Base-by-base conservation (phyloP, 2,888 invertebrate genomes). In the Leuctra nigra region DNA sequence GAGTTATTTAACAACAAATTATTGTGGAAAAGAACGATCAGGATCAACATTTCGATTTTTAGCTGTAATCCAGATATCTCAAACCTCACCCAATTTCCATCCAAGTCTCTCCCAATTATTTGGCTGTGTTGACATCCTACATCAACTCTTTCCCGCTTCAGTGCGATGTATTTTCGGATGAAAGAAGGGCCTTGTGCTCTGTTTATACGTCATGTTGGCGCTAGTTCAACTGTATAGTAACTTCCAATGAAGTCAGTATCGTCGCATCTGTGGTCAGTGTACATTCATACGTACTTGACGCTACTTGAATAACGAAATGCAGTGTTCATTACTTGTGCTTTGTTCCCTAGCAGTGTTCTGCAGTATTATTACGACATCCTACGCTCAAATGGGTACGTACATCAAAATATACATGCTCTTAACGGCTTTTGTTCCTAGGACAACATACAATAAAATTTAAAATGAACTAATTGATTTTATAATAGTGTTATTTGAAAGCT, bases 161-260 rank as follows among this genome's bases (percentile, higher is more conserved):
- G 33, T 35, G 35, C 16, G 20, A 35, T 50, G 18, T 50, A 50
- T 50, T 50, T 50, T 50, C 16, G 50, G 50, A 33, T 50, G 33
- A 50, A 47, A 50, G 50, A 33, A 13, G 11, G 18, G 33, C 18
- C 18, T 35, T 50, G n/a, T 44, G 9, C 18, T 13, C 4, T n/a
- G n/a, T n/a, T 22, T n/a, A 44, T 4, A 22, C 35, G 33, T 33
- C 20, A 33, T 33, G 50, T 35, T 20, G 50, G 20, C 35, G 18
- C 41, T 20, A 50, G 29, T 4, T 7, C 4, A 1, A 13, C n/a
- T 13, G 7, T 20, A 20, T 2, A 50, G 50, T 20, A 33, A 33
- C 18, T 33, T 33, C 35, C 22, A 33, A 22, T 18, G 33, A 35
- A 35, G n/a, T n/a, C n/a, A n/a, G n/a, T n/a, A n/a, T n/a, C n/a